phyloP scores from a whole-genome alignment of 2,888 invertebrate genomes.

The Scaeva pyrastri region DNA sequence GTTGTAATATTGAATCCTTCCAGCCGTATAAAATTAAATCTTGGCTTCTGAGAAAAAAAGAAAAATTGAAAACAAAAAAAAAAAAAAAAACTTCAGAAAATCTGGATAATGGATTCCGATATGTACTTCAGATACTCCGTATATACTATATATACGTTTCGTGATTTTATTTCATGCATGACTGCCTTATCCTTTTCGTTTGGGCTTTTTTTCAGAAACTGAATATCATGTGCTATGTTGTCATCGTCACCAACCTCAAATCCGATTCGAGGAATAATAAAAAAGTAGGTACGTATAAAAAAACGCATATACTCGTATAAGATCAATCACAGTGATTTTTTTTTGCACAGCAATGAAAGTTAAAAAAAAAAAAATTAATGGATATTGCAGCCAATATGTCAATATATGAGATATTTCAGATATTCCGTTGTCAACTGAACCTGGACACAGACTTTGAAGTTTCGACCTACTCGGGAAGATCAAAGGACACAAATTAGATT shows the following conservation, averaged over 20 bases:
- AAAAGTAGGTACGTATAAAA: not conserved
- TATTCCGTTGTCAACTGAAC: not conserved
- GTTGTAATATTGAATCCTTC: constrained; percentile 14
- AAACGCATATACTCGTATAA: no score
- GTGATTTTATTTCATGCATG: constrained; percentile 30
- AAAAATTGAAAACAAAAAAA: not conserved
- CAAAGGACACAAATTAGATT: no score
- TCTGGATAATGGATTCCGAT: not conserved
- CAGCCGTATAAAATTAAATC: constrained; percentile 27
- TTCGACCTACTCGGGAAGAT: no score
- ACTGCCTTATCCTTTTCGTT: constrained; percentile 3
- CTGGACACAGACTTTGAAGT: not conserved
- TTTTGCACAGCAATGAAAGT: not conserved
- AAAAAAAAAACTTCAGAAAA: not conserved
- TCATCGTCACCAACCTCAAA: constrained; percentile 21
- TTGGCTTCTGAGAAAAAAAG: not conserved
- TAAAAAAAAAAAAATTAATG: not conserved
- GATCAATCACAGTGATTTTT: not conserved
- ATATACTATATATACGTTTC: not conserved
- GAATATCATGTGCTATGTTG: constrained; percentile 16
- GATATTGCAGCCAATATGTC: not conserved
- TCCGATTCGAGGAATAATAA: constrained; percentile 5
- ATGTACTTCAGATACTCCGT: not conserved
- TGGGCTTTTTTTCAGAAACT: not conserved
- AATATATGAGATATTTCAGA: not conserved